phyloP scores from a whole-genome alignment of 2,888 invertebrate species.

The Ariolimax columbianus region DNA sequence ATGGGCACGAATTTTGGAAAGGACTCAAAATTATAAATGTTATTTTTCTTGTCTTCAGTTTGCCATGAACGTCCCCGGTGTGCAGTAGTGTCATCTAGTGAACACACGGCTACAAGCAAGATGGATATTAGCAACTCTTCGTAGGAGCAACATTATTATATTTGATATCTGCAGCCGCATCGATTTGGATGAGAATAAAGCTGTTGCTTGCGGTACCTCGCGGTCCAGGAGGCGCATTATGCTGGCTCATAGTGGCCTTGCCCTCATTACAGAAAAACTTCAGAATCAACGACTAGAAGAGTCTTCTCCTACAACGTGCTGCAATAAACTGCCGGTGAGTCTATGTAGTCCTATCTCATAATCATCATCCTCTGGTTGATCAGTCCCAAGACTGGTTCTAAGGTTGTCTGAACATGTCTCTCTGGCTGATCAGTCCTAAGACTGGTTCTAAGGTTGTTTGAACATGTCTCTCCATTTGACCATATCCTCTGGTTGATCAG shows the following conservation, averaged over 20 bases:
- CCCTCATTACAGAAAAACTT: conserved; percentile 57
- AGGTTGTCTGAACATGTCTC: too few species aligned
- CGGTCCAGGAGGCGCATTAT: conserved; percentile 39
- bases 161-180: background rate
- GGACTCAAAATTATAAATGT: too few species aligned
- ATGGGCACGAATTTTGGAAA: too few species aligned
- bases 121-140: background rate
- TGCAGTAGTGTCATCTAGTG: background rate
- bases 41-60: background rate
- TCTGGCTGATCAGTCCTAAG: too few species aligned
- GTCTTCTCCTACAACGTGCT: conserved; percentile 9
- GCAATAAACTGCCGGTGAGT: conserved; percentile 43
- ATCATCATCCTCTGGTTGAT: too few species aligned
- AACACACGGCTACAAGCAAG: background rate
- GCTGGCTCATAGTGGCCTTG: conserved; percentile 55
- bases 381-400: too few species aligned
- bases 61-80: conserved; percentile 1
- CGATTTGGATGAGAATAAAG: conserved; percentile 29
- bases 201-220: conserved; percentile 1
- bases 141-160: background rate
- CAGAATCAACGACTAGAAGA: conserved; percentile 54
- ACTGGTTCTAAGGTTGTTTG: too few species aligned
- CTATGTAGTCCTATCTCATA: too few species aligned
- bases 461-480: too few species aligned
- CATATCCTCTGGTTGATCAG: too few species aligned